Conservation (phyloP, 2,797 vertebrate species). For the Thamnophis elegans region DNA sequence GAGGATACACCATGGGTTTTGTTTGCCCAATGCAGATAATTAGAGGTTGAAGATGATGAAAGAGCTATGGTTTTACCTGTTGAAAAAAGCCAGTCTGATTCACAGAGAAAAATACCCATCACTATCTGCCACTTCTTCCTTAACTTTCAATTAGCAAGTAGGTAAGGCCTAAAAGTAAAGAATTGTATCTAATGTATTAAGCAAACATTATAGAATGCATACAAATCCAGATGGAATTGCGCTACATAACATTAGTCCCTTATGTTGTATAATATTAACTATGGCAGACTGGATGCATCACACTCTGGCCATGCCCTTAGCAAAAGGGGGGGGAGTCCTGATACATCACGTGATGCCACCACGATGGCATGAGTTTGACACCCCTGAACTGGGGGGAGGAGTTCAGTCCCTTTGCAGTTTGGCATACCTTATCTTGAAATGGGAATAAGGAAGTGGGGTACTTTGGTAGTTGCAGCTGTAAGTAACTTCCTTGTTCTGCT, state of each 20-base stretch:
- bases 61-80: background rate
- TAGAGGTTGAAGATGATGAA: background rate
- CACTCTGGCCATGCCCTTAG: no score
- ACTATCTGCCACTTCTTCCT: background rate
- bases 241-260: background rate
- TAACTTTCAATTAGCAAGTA: background rate
- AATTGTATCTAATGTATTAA: background rate
- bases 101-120: background rate
- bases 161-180: background rate
- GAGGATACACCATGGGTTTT: background rate
- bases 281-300: no score
- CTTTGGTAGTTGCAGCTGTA: background rate
- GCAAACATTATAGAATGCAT: background rate
- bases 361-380: no score
- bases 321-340: no score
- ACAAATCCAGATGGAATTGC: background rate
- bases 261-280: background rate
- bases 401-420: background rate
- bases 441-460: background rate
- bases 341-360: no score
- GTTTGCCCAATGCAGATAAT: background rate
- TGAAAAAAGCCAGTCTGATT: background rate
- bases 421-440: background rate
- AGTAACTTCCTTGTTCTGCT: background rate
- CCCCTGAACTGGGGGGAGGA: background rate